phyloP scores from a whole-genome alignment of 2,888 invertebrate species.

The Acrocyrtus sp. region DNA sequence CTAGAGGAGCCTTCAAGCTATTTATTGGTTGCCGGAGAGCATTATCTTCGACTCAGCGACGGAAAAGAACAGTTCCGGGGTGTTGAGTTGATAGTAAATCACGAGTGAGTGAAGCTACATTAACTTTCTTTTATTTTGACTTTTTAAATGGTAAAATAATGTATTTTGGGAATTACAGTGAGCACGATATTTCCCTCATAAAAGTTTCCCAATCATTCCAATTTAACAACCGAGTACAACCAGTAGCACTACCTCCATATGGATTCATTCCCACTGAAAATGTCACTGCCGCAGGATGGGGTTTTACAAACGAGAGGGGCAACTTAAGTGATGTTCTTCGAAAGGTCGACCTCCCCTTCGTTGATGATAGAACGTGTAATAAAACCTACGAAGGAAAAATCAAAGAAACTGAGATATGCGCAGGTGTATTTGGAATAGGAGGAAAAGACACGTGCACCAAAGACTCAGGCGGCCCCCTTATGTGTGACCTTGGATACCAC shows the following conservation, averaged over 20 bases:
- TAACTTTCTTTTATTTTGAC: too few species aligned
- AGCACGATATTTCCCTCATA: conserved; percentile 62
- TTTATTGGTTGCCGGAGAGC: conserved; percentile 49
- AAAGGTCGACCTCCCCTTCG: conserved; percentile 58
- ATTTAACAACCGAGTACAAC: conserved; percentile 39
- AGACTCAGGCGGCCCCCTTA: conserved; percentile 67
- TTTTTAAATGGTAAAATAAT: too few species aligned
- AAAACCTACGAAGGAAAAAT: conserved; percentile 46
- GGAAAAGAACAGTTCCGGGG: conserved; percentile 46
- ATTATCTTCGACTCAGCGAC: conserved; percentile 20
- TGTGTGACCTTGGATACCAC: conserved; percentile 64
- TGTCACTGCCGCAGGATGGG: conserved; percentile 59
- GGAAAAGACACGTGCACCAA: conserved; percentile 48
- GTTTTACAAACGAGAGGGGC: conserved; percentile 51
- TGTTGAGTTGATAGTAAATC: conserved; percentile 29
- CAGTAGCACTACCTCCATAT: conserved; percentile 48
- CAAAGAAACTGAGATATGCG: conserved; percentile 44
- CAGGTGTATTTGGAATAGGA: conserved; percentile 32
- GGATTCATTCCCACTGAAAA: conserved; percentile 13
- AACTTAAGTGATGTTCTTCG: conserved; percentile 28
- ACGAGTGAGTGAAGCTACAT: too few species aligned
- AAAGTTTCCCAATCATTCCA: conserved; percentile 45
- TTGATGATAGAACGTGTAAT: conserved; percentile 41
- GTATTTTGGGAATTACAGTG: too few species aligned
- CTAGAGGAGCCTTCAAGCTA: conserved; percentile 12